Percentiles rank a stretch among this genome's conserved stretches.
phyloP scores from a whole-genome alignment of 2,797 vertebrate species.

The Malacoraja senta region DNA sequence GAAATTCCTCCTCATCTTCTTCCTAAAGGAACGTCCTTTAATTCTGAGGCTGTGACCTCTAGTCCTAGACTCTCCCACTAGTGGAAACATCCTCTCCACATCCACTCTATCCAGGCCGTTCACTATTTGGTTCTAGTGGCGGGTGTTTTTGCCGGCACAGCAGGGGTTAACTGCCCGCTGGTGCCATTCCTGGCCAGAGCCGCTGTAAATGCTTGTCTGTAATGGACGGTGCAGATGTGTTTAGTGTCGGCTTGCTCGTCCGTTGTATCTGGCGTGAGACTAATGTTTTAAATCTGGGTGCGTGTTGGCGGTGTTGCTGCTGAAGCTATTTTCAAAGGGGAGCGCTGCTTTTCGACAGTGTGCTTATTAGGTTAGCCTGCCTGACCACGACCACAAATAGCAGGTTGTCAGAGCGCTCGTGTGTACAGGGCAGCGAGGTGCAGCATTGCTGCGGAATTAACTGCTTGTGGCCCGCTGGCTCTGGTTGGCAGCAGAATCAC shows the following conservation, averaged over 20 bases:
- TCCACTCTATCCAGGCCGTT: too few relatives aligned
- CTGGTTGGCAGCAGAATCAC: not conserved
- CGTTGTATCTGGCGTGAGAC: too few relatives aligned
- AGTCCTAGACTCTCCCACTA: too few relatives aligned
- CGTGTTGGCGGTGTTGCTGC: not conserved
- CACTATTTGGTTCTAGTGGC: too few relatives aligned
- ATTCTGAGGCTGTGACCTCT: too few relatives aligned
- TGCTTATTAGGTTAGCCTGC: not conserved
- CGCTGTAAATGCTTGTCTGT: not conserved
- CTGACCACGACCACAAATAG: not conserved
- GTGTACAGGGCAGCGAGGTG: too few relatives aligned
- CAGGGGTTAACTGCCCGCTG: too few relatives aligned
- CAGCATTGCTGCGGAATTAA: not conserved
- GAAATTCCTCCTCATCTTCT: too few relatives aligned
- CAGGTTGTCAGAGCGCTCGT: not conserved
- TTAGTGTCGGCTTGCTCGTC: not conserved
- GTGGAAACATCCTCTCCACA: too few relatives aligned
- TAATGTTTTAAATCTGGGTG: not conserved
- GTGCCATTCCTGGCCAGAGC: not conserved
- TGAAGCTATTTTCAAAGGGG: not conserved
- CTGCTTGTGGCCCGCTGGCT: not conserved
- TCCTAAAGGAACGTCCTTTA: too few relatives aligned
- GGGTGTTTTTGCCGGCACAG: too few relatives aligned
- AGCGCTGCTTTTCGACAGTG: not conserved
- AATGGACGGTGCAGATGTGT: not conserved